Conservation (phyloP, 1,140 invertebrate genomes). For the Procambarus virginalis region DNA sequence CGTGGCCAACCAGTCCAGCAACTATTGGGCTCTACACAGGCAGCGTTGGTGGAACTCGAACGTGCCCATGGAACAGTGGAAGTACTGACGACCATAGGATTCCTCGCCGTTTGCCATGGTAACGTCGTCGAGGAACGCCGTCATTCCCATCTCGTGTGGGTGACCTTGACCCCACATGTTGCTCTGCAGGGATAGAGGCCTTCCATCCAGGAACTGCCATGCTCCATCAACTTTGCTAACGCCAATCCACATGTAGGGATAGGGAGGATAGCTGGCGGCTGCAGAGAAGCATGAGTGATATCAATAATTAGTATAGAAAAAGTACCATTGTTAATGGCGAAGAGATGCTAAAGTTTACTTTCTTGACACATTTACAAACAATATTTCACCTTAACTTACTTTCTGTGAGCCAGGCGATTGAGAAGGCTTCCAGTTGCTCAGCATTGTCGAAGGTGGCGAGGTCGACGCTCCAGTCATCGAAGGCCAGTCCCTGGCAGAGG, state of each 20-base stretch:
- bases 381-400: neutral
- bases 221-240: neutral
- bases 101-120: neutral
- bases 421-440: slow-evolving; percentile 23
- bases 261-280: neutral
- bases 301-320: too few relatives aligned
- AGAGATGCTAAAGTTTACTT: too few relatives aligned
- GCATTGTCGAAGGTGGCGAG: slow-evolving; percentile 28
- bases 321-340: too few relatives aligned
- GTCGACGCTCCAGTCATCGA: neutral
- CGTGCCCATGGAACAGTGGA: slow-evolving; percentile 24
- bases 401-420: neutral
- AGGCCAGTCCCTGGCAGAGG: neutral
- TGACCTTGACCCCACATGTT: slow-evolving; percentile 31
- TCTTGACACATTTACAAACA: too few relatives aligned
- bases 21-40: neutral
- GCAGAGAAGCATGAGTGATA: neutral
- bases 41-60: neutral
- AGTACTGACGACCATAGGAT: slow-evolving; percentile 29
- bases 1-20: neutral
- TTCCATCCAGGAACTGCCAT: slow-evolving; percentile 3
- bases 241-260: slow-evolving; percentile 43
- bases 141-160: slow-evolving; percentile 30
- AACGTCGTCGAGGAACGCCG: slow-evolving; percentile 13
- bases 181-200: slow-evolving; percentile 10